Evolutionary conservation across 2,113 vertebrate genomes (phyloP), one percentile per base, ranked within the genome.

Genomic region (Formicarius rufipectus): DNA sequence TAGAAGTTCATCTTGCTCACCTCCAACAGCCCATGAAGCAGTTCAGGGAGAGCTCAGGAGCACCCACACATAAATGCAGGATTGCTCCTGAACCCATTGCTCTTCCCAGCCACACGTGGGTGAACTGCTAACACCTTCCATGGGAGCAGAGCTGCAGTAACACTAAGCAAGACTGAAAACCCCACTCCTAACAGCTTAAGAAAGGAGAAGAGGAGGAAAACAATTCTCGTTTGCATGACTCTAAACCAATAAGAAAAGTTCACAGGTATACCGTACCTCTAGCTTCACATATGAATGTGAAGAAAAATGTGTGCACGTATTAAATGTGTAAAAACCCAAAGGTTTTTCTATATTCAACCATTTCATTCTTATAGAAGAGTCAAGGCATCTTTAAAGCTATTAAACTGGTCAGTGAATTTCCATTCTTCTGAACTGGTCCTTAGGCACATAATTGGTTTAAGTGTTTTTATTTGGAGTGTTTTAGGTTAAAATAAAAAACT

Each of bases 91-190:
- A 62, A 49, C 10, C 17, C 45, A 23, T 8, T 3, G 0, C 23
- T 35, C 59, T 45, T 31, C n/a, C 20, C 28, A 44, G 35, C 39
- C 23, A 7, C 1, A 0, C 10, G 1, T 2, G 9, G 10, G 12
- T 2, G 4, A 2, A 11, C 23, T 6, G 5, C n/a, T 28, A n/a
- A 22, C 20, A 8, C 14, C 18, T 73, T 42, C 25, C 23, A 4
- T 1, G 6, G 37, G 18, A 67, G 33, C 39, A n/a, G 3, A 8
- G 74, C 55, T 37, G 37, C 3, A 6, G 35, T 16, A n/a, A 20
- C 2, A 0, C 49, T 22, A 31, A 60, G 59, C 0, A 2, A 84
- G 23, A 44, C 73, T 10, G 3, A 89, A 91, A 75, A 4, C 2
- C 27, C 12, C 23, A 42, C 27, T 81, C 42, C 45, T 49, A 45